Conservation (phyloP, 2,113 vertebrate genomes). For the Macquaria australasica region DNA sequence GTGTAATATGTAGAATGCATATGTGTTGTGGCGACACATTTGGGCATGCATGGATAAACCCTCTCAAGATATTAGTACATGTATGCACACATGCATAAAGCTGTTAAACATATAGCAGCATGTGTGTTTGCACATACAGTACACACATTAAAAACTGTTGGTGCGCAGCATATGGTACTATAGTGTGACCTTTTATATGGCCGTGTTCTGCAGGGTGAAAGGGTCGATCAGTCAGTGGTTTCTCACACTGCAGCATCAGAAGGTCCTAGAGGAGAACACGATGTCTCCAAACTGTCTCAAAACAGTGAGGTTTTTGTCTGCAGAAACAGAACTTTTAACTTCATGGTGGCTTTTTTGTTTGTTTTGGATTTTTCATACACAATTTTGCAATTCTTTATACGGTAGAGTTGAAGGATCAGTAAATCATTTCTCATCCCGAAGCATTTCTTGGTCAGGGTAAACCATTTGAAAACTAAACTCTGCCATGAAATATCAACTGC, state of each 20-base stretch:
- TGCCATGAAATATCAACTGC: slow-evolving; percentile 12
- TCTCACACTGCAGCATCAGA: slow-evolving; percentile 18
- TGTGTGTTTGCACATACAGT: slow-evolving; percentile 13
- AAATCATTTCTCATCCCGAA: slow-evolving; percentile 10
- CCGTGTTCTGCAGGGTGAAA: slow-evolving; percentile 20
- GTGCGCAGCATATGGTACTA: slow-evolving; percentile 23
- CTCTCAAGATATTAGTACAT: slow-evolving; percentile 22
- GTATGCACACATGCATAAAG: slow-evolving; percentile 33
- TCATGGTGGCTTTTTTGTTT: slow-evolving; percentile 43
- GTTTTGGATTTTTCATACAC: slow-evolving; percentile 37
- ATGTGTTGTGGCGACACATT: slow-evolving; percentile 29
- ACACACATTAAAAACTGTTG: slow-evolving; percentile 5
- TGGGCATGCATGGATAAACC: slow-evolving; percentile 41
- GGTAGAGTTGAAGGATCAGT: slow-evolving; percentile 13
- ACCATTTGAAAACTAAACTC: slow-evolving; percentile 14
- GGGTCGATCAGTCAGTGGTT: slow-evolving; percentile 14
- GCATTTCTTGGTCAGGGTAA: background rate
- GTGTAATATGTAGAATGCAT: slow-evolving; percentile 61
- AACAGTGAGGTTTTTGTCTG: slow-evolving; percentile 22
- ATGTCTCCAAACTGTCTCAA: slow-evolving; percentile 19
- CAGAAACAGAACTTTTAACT: slow-evolving; percentile 38
- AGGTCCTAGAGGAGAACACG: background rate
- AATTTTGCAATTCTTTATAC: slow-evolving; percentile 29
- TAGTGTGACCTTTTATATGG: slow-evolving; percentile 1
- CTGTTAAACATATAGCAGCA: slow-evolving; percentile 41